Evolutionary conservation across 2,888 invertebrate genomes (phyloP).

Genomic region (Lasioglossum lativentre): DNA sequence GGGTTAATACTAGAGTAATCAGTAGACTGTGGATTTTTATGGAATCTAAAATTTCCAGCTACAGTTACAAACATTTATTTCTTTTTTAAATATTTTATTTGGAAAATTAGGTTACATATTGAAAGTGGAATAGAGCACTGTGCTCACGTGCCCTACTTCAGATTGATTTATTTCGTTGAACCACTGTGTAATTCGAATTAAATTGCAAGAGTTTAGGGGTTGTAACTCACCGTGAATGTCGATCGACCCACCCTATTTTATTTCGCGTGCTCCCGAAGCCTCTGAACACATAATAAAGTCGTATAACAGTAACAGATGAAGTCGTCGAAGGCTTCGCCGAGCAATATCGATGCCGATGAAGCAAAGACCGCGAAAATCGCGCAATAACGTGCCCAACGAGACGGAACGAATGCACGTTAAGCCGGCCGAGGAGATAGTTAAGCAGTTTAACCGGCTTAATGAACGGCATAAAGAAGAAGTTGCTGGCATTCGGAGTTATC

Average conservation of each 20-base stretch:
- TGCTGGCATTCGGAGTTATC: not conserved
- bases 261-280: not conserved
- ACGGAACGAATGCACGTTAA: slow-evolving; percentile 22
- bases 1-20: too few relatives aligned
- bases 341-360: not conserved
- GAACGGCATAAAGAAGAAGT: slow-evolving; percentile 18
- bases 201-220: too few relatives aligned
- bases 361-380: slow-evolving; percentile 1
- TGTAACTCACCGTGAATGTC: not conserved
- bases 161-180: too few relatives aligned
- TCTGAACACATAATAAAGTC: not conserved
- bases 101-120: too few relatives aligned
- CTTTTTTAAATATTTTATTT: too few relatives aligned
- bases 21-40: too few relatives aligned
- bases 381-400: slow-evolving; percentile 23
- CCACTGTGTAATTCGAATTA: too few relatives aligned
- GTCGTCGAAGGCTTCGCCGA: not conserved
- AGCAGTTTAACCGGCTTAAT: slow-evolving; percentile 12
- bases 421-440: slow-evolving; percentile 16
- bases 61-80: too few relatives aligned
- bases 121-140: too few relatives aligned
- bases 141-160: too few relatives aligned
- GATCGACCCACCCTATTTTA: not conserved
- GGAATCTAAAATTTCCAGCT: too few relatives aligned
- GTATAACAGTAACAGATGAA: not conserved